These are phyloP conservation scores for Microtus obscurus DNA, from an alignment of 2,797 vertebrate genomes.

Conservation along the genomic window DNA sequence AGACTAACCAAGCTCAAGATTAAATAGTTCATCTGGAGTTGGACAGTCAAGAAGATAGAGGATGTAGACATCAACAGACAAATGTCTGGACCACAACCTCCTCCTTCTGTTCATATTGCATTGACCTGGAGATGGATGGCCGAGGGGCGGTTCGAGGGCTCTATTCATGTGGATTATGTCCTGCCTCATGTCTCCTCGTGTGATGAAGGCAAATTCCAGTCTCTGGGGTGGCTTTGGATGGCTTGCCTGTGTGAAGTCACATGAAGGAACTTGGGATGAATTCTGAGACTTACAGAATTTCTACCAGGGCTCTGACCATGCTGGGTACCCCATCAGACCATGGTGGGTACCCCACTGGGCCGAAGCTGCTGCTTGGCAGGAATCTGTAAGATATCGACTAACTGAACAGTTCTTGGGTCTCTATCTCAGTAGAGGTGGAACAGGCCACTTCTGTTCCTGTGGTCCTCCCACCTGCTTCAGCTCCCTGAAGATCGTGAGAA, in stretches of 20 bases:
- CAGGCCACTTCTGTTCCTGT: neutral
- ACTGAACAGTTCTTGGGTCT: neutral
- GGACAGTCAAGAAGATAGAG: neutral
- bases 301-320: neutral
- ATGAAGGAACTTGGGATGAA: neutral
- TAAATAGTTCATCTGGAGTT: neutral
- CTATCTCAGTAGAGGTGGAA: neutral
- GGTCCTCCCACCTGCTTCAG: neutral
- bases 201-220: neutral
- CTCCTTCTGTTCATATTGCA: neutral
- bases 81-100: neutral
- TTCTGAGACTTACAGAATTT: neutral
- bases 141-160: neutral
- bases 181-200: neutral
- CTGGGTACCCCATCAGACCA: neutral
- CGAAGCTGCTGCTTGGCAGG: rapidly evolving
- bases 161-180: too few relatives aligned
- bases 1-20: neutral
- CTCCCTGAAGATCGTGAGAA: neutral
- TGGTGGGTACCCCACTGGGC: neutral
- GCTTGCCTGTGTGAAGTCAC: too few relatives aligned
- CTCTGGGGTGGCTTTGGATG: neutral
- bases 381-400: neutral
- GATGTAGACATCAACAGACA: neutral
- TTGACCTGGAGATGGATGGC: neutral